phyloP scores from a whole-genome alignment of 2,888 invertebrate species.

The Epistrophe grossulariae region DNA sequence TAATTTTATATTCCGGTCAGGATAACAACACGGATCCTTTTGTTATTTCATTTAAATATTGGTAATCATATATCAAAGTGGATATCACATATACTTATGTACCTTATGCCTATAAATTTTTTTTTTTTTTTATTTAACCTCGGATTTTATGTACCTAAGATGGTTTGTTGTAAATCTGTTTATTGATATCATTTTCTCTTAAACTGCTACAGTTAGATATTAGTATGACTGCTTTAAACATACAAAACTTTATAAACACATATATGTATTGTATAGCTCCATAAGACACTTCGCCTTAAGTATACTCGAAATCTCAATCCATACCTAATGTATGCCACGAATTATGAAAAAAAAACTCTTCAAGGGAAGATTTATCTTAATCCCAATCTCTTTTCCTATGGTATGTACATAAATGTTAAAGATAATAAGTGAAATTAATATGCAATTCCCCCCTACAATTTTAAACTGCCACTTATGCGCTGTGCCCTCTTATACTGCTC shows the following conservation, averaged over 20 bases:
- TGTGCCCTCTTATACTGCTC: background rate
- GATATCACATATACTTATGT: no score
- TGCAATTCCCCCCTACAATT: constrained; percentile 62
- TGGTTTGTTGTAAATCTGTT: no score
- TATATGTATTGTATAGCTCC: background rate
- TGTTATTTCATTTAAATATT: no score
- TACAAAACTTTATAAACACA: background rate
- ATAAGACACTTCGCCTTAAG: background rate
- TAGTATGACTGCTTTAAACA: background rate
- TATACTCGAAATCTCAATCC: background rate
- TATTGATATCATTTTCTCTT: no score
- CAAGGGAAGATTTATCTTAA: constrained; percentile 35
- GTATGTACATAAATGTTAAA: constrained; percentile 25
- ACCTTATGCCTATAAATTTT: no score
- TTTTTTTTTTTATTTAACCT: no score
- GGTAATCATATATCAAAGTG: no score
- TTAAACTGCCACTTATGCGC: constrained; percentile 59
- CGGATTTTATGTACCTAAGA: no score
- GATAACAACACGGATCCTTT: constrained; percentile 43
- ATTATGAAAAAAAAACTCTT: constrained; percentile 14
- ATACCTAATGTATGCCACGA: constrained; percentile 4
- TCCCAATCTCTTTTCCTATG: constrained; percentile 53
- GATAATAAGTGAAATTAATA: constrained; percentile 73
- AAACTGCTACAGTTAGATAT: background rate
- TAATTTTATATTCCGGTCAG: constrained; percentile 63